A percentile compares a stretch with the other conserved stretches of the same genome.
Conservation (phyloP, 2,797 vertebrate genomes). For the Salarias fasciatus region DNA sequence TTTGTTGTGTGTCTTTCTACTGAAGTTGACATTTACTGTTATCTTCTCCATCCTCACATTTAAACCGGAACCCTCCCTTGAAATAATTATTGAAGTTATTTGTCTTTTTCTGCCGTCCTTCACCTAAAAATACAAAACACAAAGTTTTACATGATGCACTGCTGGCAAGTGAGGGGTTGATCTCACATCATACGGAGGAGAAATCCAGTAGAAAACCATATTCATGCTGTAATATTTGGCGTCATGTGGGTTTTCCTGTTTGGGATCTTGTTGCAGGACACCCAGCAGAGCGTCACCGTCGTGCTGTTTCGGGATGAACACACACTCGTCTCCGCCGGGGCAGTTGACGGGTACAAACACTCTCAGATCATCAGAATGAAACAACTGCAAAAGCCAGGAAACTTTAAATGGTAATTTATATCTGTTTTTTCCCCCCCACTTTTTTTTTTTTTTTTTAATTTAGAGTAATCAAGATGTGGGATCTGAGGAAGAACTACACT, state of each 20-base stretch:
- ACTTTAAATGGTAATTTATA: accelerated
- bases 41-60: too few relatives aligned
- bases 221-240: too few relatives aligned
- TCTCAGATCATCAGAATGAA: background rate
- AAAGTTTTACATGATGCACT: too few relatives aligned
- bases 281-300: conserved; percentile 96
- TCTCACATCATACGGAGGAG: too few relatives aligned
- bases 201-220: too few relatives aligned
- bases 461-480: conserved; percentile 96
- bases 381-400: background rate
- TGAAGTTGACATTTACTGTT: too few relatives aligned
- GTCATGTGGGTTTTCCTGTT: background rate
- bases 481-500: conserved; percentile 92
- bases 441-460: background rate
- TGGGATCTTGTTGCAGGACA: conserved; percentile 74
- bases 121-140: too few relatives aligned
- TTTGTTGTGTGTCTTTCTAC: too few relatives aligned
- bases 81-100: too few relatives aligned
- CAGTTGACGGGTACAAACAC: conserved; percentile 92
- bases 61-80: too few relatives aligned
- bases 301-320: conserved; percentile 94
- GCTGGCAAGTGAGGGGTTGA: too few relatives aligned
- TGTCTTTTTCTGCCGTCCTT: too few relatives aligned
- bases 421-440: background rate
- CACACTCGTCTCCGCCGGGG: conserved; percentile 93